phyloP scores from a whole-genome alignment of 2,113 vertebrate genomes.

The Chunga burmeisteri region DNA sequence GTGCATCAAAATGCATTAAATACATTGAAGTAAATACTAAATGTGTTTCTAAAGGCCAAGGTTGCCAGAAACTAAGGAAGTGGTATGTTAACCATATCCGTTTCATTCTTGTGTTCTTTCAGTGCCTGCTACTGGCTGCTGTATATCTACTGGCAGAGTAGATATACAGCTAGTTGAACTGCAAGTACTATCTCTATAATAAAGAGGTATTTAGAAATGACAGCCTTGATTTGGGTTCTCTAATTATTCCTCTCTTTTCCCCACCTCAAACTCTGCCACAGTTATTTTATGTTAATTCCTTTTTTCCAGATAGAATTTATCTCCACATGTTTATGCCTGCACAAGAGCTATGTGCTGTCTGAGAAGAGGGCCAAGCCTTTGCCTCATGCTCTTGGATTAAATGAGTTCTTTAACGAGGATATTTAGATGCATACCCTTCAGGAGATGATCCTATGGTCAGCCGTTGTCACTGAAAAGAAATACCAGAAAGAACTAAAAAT shows the following conservation, averaged over 20 bases:
- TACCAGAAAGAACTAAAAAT: neutral
- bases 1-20: neutral
- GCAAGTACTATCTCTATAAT: neutral
- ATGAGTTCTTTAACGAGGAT: neutral
- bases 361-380: neutral
- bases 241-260: neutral
- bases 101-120: neutral
- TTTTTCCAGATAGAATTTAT: neutral
- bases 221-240: neutral
- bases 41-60: neutral
- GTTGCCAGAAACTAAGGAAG: neutral
- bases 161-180: neutral
- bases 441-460: neutral
- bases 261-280: neutral
- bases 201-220: neutral
- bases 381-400: neutral
- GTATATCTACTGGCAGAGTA: neutral
- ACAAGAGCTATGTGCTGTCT: neutral
- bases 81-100: neutral
- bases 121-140: neutral
- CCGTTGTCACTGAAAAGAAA: neutral
- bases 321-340: neutral
- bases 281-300: neutral
- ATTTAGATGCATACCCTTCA: neutral
- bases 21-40: neutral